Evolutionary conservation across 2,113 vertebrate genomes (phyloP).

Genomic region (Perca schrenkii): DNA sequence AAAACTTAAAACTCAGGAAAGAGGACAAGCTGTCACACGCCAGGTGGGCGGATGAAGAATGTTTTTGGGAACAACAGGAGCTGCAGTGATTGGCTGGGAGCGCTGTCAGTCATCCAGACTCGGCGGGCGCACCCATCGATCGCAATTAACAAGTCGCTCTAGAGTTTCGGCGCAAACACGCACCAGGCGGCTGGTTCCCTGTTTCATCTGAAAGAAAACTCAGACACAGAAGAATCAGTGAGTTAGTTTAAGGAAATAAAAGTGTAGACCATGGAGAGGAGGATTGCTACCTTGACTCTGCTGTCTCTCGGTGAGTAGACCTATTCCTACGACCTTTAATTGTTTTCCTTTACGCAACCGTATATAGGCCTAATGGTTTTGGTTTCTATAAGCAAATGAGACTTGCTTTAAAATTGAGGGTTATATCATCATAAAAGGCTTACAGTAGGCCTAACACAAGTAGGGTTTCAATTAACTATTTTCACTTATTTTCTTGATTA

Average conservation of each 20-base stretch:
- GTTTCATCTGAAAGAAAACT: background rate
- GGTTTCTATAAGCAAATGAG: background rate
- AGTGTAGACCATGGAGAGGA: conserved; percentile 20
- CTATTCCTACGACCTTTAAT: background rate
- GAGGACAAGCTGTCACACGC: conserved; percentile 56
- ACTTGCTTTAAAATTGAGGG: background rate
- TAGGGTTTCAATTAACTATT: background rate
- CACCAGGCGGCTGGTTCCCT: background rate
- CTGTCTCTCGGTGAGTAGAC: conserved; percentile 70
- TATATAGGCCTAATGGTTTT: background rate
- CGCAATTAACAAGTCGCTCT: background rate
- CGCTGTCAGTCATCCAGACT: conserved; percentile 26
- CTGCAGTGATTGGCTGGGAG: conserved; percentile 56
- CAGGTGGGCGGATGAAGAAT: conserved; percentile 26
- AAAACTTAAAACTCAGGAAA: background rate
- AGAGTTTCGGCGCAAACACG: conserved; percentile 35
- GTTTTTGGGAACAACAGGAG: background rate
- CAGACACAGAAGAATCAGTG: background rate
- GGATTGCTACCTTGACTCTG: background rate
- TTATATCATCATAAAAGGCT: background rate
- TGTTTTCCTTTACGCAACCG: background rate
- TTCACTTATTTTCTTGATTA: background rate
- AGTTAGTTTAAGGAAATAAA: accelerated
- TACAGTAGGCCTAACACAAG: background rate
- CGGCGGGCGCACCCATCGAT: background rate